phyloP scores from a whole-genome alignment of 2,888 invertebrate species.

The Endomychus coccineus region DNA sequence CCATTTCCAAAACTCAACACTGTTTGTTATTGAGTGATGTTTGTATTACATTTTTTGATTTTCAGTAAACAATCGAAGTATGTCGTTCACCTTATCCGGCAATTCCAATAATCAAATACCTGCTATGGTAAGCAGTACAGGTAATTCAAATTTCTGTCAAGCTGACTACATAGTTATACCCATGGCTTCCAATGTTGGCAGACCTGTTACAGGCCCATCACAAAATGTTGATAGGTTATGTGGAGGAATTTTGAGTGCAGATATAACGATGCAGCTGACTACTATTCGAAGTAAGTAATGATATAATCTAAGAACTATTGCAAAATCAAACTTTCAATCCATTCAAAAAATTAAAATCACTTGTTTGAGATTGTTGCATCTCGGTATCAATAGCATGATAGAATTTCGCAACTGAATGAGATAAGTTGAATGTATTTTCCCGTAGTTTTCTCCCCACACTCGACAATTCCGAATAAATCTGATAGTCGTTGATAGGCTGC shows the following conservation, averaged over 20 bases:
- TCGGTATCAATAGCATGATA: too few species aligned
- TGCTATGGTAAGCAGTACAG: slow-evolving; percentile 62
- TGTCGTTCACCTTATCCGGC: slow-evolving; percentile 70
- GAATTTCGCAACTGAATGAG: too few species aligned
- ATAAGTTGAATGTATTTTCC: too few species aligned
- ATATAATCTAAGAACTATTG: too few species aligned
- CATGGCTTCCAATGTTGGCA: slow-evolving; percentile 63
- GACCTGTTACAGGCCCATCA: slow-evolving; percentile 49
- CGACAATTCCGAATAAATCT: too few species aligned
- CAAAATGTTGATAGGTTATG: slow-evolving; percentile 75
- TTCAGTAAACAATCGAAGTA: slow-evolving; percentile 44
- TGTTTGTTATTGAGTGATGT: neutral
- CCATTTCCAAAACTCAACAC: neutral
- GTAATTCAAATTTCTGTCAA: slow-evolving; percentile 62
- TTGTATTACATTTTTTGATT: neutral
- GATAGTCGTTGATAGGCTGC: too few species aligned
- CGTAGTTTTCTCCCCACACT: too few species aligned
- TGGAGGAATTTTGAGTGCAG: slow-evolving; percentile 71
- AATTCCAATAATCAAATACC: slow-evolving; percentile 63
- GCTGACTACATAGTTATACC: slow-evolving; percentile 76
- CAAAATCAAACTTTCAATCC: too few species aligned
- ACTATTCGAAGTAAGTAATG: slow-evolving; percentile 68
- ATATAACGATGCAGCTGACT: slow-evolving; percentile 59
- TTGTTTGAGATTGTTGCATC: too few species aligned
- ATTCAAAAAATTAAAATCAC: too few species aligned